Base-by-base conservation (phyloP, 2,113 vertebrate species). In the Cyprinus carpio region DNA sequence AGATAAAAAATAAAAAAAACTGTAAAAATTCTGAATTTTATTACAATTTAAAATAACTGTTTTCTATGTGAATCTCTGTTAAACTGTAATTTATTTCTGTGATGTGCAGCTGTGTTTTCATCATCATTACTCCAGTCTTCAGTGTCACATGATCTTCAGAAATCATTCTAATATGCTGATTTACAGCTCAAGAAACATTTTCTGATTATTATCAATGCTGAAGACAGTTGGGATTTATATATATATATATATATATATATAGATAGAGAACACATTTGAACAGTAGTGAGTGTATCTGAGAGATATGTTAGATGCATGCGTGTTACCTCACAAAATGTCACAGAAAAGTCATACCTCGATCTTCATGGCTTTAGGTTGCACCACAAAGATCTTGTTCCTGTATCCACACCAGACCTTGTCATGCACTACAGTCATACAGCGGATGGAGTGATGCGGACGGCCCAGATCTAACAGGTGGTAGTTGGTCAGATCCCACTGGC, bases 341-440 rank as follows among this genome's bases (percentile, higher is more conserved):
- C 49, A 56, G 54, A 12, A 54, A 4, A 16, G 7, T 74, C 91
- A 92, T 90, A 95, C 98, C 97, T 99, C 97, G 87, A 99, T 98
- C 93, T 96, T 99, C 98, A 99, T 98, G 90, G 97, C 97, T 93
- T 98, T 98, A 67, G 98, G 98, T 62, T 99, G 97, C 82, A 99
- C 96, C 91, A 99, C 97, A 37, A 96, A 97, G 90, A 99, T 99
- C 93, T 97, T 99, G 93, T 99, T 99, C 91, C 96, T 94, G 93
- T 96, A 97, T 88, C 98, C 98, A 84, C 98, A 99, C 98, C 98
- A 99, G 90, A 99, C 98, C 92, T 96, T 97, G 92, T 99, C 97
- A 1, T 99, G 98, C 0, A 99, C 98, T 60, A 98, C 95, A 2
- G 97, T 97, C 98, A 99, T 99, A 89, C 98, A 99, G 77, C 98